These are phyloP conservation scores for Bradypodion pumilum DNA, from an alignment of 2,797 vertebrate species.

Conservation along the genomic window DNA sequence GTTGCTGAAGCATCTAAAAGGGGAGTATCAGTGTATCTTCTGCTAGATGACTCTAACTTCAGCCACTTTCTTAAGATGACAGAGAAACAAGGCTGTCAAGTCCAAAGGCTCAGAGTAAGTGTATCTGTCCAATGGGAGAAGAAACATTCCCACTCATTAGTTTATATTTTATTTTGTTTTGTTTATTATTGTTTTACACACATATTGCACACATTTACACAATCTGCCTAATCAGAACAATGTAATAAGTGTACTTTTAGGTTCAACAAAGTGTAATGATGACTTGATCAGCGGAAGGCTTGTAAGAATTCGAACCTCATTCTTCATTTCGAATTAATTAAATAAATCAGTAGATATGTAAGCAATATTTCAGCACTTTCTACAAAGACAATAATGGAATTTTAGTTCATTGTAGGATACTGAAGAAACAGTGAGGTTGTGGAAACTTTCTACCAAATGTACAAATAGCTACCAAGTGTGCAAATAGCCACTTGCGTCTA, in stretches of 20 bases:
- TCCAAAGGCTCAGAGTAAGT: constrained; percentile 92
- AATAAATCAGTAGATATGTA: neutral
- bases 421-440: neutral
- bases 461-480: neutral
- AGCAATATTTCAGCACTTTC: neutral
- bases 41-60: constrained; percentile 88
- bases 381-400: too few relatives aligned
- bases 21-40: constrained; percentile 90
- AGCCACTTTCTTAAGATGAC: constrained; percentile 89
- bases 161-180: neutral
- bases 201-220: too few relatives aligned
- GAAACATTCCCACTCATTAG: constrained; percentile 4
- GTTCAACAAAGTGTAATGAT: neutral
- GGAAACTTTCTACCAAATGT: neutral
- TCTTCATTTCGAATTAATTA: neutral
- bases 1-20: constrained; percentile 87
- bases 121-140: constrained; percentile 28
- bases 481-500: neutral
- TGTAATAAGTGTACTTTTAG: neutral
- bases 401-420: too few relatives aligned
- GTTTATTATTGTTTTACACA: too few relatives aligned
- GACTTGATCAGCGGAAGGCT: neutral
- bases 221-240: too few relatives aligned
- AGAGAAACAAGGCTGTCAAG: constrained; percentile 88
- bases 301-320: neutral